phyloP scores from a whole-genome alignment of 2,888 invertebrate species.

The Caenorhabditis sinica region DNA sequence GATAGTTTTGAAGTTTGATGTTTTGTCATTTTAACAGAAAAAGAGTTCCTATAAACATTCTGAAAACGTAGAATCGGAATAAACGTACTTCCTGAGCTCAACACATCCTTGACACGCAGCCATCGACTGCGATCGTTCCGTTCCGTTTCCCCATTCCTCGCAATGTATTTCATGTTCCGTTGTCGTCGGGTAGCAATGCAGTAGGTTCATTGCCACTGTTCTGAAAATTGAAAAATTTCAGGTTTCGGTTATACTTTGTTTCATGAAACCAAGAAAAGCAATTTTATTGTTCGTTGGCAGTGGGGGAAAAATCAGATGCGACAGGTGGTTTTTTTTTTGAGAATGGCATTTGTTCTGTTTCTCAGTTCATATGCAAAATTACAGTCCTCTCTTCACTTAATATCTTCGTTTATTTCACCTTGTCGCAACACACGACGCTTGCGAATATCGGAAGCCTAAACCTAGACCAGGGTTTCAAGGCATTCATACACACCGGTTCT shows the following conservation, averaged over 20 bases:
- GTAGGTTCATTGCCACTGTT: constrained; percentile 62
- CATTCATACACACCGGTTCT: constrained; percentile 61
- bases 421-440: constrained; percentile 13
- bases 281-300: constrained; percentile 28
- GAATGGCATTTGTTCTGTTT: constrained; percentile 20
- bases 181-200: constrained; percentile 53
- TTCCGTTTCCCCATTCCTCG: constrained; percentile 60
- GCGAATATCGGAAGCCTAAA: constrained; percentile 42
- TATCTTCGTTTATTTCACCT: constrained; percentile 43
- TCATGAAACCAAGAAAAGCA: constrained; percentile 9
- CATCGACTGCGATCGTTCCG: constrained; percentile 35
- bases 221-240: constrained; percentile 43
- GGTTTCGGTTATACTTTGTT: background rate
- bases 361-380: constrained; percentile 46
- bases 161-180: constrained; percentile 46
- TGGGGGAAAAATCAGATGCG: constrained; percentile 1
- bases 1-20: constrained; percentile 18
- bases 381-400: constrained; percentile 37
- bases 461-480: constrained; percentile 5
- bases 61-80: constrained; percentile 13
- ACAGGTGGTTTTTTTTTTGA: constrained; percentile 2
- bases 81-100: constrained; percentile 64
- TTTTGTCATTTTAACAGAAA: background rate
- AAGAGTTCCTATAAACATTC: background rate
- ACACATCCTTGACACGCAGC: constrained; percentile 60